Evolutionary conservation across 37 sponge, comb jelly and placozoan genomes (phyloP).

Genomic region (Tethya wilhelma): DNA sequence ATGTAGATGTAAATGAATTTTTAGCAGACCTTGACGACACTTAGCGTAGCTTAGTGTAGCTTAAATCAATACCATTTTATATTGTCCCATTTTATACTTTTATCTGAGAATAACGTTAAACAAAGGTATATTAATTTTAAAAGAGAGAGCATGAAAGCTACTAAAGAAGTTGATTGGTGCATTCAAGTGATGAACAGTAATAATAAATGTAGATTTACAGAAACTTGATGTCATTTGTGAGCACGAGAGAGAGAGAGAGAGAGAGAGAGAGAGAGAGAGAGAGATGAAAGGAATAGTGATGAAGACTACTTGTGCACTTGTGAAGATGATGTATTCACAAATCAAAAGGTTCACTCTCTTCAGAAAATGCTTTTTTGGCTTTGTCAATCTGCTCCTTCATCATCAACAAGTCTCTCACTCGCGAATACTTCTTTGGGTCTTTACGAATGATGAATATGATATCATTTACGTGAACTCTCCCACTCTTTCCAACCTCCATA

Average conservation of each 20-base stretch:
- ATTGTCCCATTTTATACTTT: no score
- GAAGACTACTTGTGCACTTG: not conserved
- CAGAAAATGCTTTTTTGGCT: conserved; percentile 42
- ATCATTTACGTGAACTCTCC: conserved; percentile 92
- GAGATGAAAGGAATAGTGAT: not conserved
- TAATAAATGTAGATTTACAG: not conserved
- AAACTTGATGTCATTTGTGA: not conserved
- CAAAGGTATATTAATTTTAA: no score
- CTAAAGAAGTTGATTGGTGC: no score
- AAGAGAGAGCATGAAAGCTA: no score
- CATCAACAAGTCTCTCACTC: conserved; percentile 91
- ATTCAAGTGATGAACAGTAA: not conserved
- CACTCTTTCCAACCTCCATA: conserved; percentile 91
- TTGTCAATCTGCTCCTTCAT: conserved; percentile 97
- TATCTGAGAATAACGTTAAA: no score
- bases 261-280: not conserved
- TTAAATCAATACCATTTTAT: no score
- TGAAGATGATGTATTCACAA: not conserved
- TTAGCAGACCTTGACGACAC: not conserved
- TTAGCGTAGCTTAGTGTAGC: no score
- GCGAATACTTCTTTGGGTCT: conserved; percentile 89
- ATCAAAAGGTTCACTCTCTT: conserved; percentile 19
- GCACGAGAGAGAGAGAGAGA: not conserved
- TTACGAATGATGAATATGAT: conserved; percentile 90
- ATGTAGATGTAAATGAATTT: conserved; percentile 26